Evolutionary conservation across 2,113 vertebrate species (phyloP), one percentile per base, ranked within the genome.

Genomic region (Pelodiscus sinensis): DNA sequence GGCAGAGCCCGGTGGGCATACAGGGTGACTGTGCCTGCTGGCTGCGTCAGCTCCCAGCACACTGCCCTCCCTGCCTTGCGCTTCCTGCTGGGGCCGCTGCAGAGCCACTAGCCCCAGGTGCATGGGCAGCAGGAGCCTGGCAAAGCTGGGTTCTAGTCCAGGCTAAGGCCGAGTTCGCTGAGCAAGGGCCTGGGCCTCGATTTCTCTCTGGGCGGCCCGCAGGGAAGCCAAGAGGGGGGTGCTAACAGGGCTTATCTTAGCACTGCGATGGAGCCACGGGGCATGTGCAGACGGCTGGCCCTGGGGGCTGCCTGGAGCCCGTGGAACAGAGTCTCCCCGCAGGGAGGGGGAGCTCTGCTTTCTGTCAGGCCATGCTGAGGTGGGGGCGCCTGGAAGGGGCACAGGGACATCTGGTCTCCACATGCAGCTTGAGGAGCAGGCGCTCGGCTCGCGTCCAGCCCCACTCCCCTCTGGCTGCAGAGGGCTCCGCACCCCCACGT

Each of bases 341-440:
- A 81, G 11, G 35, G 54, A 15, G 8, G 81, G 56, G 57, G 86
- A 84, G 27, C 54, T 83, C 44, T 3, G 2, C 8, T 51, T 15
- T 44, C 62, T 87, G 79, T 68, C 79, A 79, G 0, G 0, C 52
- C 0, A 21, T 1, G 3, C 54, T 91, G 62, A 12, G 0, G 13
- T n/a, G 71, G 65, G 62, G 71, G 25, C 51, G 35, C 35, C 81
- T 1, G 3, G 77, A 57, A 89, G 4, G 62, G 22, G 55, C 13
- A 31, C 50, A 86, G 58, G 73, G 58, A 89, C 89, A 93, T 91
- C 80, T 96, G 92, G 55, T 87, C 58, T 15, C 31, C 89, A 92
- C 78, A 77, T 94, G 93, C 75, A 57, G 8, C 65, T 78, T 38
- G 77, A 2, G 85, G 83, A 92, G 38, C 38, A 44, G 38, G 38